phyloP scores from a whole-genome alignment of 2,888 invertebrate species.

The Euspilapteryx auroguttella region DNA sequence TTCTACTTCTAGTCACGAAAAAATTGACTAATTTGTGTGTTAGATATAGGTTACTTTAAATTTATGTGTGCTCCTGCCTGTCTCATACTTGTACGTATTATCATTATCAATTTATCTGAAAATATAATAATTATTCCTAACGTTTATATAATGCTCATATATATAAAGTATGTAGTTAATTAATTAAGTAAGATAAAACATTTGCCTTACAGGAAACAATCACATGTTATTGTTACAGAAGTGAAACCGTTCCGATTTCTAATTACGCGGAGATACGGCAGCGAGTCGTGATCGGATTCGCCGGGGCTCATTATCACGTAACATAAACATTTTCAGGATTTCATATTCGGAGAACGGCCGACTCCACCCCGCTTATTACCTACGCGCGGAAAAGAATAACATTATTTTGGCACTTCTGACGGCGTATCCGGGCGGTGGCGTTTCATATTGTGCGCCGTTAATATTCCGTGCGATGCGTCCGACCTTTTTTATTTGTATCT shows the following conservation, averaged over 20 bases:
- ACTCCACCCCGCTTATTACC: slow-evolving; percentile 49
- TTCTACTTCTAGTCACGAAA: no score
- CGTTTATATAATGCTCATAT: no score
- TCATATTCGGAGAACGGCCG: slow-evolving; percentile 52
- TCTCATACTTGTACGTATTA: no score
- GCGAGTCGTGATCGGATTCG: slow-evolving; percentile 49
- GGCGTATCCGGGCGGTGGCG: slow-evolving; percentile 54
- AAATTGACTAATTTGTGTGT: no score
- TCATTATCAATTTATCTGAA: no score
- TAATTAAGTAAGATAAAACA: no score
- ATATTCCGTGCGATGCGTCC: slow-evolving; percentile 55
- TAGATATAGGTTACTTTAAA: no score
- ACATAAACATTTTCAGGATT: slow-evolving; percentile 55
- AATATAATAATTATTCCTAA: no score
- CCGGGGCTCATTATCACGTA: slow-evolving; percentile 42
- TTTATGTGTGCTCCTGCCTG: no score
- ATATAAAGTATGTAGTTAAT: no score
- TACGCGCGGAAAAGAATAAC: slow-evolving; percentile 56
- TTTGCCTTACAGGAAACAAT: slow-evolving; percentile 30
- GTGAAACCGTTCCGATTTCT: slow-evolving; percentile 50
- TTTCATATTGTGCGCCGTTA: slow-evolving; percentile 59
- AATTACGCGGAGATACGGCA: slow-evolving; percentile 37
- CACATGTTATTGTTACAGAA: slow-evolving; percentile 45
- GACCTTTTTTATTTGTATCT: slow-evolving; percentile 62
- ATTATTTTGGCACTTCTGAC: slow-evolving; percentile 58